Conservation (phyloP, 2,888 invertebrate species). For the Napeogenes inachia region DNA sequence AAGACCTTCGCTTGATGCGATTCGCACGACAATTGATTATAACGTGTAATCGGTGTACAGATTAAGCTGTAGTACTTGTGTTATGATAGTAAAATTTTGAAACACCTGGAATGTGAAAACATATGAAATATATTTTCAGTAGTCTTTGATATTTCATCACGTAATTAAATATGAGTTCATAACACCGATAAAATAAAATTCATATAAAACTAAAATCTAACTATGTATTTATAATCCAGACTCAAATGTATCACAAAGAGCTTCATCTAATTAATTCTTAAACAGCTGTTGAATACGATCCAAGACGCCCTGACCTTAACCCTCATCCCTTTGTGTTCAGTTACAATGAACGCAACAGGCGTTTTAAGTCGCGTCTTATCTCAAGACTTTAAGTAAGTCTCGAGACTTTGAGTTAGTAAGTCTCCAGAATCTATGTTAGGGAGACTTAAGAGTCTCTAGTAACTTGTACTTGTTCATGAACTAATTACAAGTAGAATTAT, state of each 20-base stretch:
- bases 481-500: neutral
- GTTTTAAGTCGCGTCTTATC: neutral
- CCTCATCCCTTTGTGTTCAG: slow-evolving; percentile 4
- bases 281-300: neutral
- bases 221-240: too few relatives aligned
- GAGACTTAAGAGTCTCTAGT: neutral
- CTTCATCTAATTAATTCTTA: neutral
- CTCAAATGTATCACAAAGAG: neutral
- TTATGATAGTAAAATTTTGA: neutral
- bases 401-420: neutral
- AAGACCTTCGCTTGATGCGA: slow-evolving; percentile 12
- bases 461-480: neutral
- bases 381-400: too few relatives aligned
- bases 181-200: too few relatives aligned
- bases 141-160: too few relatives aligned
- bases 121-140: too few relatives aligned
- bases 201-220: too few relatives aligned
- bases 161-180: too few relatives aligned
- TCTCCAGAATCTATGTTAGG: too few relatives aligned
- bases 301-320: neutral
- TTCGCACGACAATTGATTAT: slow-evolving; percentile 12
- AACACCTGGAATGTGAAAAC: neutral
- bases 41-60: slow-evolving; percentile 4
- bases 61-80: neutral
- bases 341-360: slow-evolving; percentile 1